These are phyloP conservation scores for Alviniconcha marisindica DNA, from an alignment of 1,140 invertebrate genomes.

Conservation along the genomic window DNA sequence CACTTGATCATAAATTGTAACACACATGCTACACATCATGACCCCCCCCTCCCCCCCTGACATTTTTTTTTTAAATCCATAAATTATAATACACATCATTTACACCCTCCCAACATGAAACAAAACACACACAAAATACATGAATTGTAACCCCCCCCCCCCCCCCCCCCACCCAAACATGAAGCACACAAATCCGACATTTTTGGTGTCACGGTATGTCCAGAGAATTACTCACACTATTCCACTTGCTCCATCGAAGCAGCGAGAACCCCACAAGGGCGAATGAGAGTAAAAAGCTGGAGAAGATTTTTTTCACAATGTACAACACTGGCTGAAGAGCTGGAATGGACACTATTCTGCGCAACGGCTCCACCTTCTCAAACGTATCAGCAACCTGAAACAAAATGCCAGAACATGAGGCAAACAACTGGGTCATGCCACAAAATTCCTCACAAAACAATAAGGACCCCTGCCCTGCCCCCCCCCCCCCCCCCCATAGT, in stretches of 20 bases:
- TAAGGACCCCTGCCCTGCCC: too few species aligned
- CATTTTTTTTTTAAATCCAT: background rate
- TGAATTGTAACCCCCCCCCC: background rate
- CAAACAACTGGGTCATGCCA: too few species aligned
- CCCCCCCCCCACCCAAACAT: too few species aligned
- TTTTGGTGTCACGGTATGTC: too few species aligned
- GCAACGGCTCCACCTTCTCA: constrained; percentile 69
- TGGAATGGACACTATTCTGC: constrained; percentile 62
- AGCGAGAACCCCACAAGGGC: constrained; percentile 88
- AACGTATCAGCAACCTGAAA: constrained; percentile 73
- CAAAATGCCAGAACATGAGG: too few species aligned
- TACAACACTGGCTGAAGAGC: constrained; percentile 70
- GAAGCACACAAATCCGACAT: too few species aligned
- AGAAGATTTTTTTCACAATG: constrained; percentile 85
- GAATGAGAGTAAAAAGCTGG: constrained; percentile 90
- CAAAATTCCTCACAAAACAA: too few species aligned
- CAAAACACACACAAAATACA: background rate
- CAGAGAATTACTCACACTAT: constrained; percentile 55
- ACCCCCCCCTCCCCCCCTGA: background rate
- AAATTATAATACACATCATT: background rate
- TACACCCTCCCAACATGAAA: background rate
- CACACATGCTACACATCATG: too few species aligned
- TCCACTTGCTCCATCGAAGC: constrained; percentile 81
- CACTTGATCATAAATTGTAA: too few species aligned
- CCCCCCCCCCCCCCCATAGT: too few species aligned